phyloP scores from a whole-genome alignment of 1,140 invertebrate genomes.

The Pissodes strobi region DNA sequence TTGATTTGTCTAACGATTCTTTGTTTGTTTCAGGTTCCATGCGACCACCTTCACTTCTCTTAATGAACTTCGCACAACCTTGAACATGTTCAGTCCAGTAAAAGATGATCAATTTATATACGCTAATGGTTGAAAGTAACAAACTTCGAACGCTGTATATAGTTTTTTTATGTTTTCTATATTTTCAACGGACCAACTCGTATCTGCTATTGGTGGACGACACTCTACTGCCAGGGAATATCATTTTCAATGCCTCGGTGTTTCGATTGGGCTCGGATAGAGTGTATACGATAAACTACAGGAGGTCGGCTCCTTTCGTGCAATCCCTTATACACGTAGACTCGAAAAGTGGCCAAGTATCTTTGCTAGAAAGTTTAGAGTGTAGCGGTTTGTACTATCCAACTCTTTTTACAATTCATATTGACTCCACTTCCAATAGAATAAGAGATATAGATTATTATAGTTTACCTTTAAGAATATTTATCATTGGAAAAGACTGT shows the following conservation, averaged over 20 bases:
- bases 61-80: neutral
- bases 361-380: constrained; percentile 69
- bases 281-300: constrained; percentile 74
- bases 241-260: constrained; percentile 82
- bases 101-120: constrained; percentile 40
- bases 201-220: constrained; percentile 77
- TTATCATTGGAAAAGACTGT: constrained; percentile 76
- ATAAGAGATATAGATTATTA: constrained; percentile 82
- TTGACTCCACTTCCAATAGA: constrained; percentile 80
- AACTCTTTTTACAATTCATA: constrained; percentile 81
- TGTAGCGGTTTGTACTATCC: constrained; percentile 83
- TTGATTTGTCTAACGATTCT: too few species aligned
- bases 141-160: constrained; percentile 11
- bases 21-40: constrained; percentile 17
- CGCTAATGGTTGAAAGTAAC: constrained; percentile 41
- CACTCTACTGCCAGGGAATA: constrained; percentile 66
- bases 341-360: constrained; percentile 73
- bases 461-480: constrained; percentile 75
- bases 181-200: constrained; percentile 23
- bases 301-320: constrained; percentile 80
- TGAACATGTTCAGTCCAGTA: constrained; percentile 33
- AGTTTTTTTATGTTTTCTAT: constrained; percentile 40
- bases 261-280: constrained; percentile 73
- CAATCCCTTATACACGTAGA: constrained; percentile 76
- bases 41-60: neutral